phyloP scores from a whole-genome alignment of 2,888 invertebrate genomes.

The Siphlonurus alternatus region DNA sequence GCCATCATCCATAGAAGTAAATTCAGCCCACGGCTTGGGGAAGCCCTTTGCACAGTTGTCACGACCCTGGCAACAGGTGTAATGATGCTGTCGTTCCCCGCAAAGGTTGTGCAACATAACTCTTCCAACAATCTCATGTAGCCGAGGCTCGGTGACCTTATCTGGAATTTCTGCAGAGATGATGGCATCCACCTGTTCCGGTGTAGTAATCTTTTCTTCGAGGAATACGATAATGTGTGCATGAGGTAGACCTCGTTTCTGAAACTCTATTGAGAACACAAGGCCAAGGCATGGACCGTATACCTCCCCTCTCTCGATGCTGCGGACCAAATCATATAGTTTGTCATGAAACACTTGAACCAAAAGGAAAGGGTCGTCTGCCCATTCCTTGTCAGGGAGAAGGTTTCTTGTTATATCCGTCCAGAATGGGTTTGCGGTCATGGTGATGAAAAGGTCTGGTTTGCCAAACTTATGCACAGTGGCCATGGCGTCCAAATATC shows the following conservation, averaged over 20 bases:
- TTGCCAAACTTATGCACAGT: slow-evolving; percentile 26
- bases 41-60: slow-evolving; percentile 8
- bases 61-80: too few relatives aligned
- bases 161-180: slow-evolving; percentile 15
- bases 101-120: slow-evolving; percentile 19
- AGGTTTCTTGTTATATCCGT: slow-evolving; percentile 22
- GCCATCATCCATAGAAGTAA: slow-evolving; percentile 15
- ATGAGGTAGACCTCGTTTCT: slow-evolving; percentile 20
- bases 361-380: slow-evolving; percentile 23
- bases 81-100: slow-evolving; percentile 13
- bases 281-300: slow-evolving; percentile 13
- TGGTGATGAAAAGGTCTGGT: slow-evolving; percentile 27
- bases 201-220: slow-evolving; percentile 15
- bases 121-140: slow-evolving; percentile 12
- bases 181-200: slow-evolving; percentile 13
- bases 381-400: slow-evolving; percentile 15
- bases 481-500: slow-evolving; percentile 27
- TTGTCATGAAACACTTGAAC: slow-evolving; percentile 21
- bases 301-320: slow-evolving; percentile 15
- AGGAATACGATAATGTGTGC: slow-evolving; percentile 16
- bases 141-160: background rate
- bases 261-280: slow-evolving; percentile 19
- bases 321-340: slow-evolving; percentile 17
- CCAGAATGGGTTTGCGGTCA: slow-evolving; percentile 28
- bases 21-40: background rate